Base-by-base conservation (phyloP, 2,888 invertebrate species). In the Idaea dimidiata region DNA sequence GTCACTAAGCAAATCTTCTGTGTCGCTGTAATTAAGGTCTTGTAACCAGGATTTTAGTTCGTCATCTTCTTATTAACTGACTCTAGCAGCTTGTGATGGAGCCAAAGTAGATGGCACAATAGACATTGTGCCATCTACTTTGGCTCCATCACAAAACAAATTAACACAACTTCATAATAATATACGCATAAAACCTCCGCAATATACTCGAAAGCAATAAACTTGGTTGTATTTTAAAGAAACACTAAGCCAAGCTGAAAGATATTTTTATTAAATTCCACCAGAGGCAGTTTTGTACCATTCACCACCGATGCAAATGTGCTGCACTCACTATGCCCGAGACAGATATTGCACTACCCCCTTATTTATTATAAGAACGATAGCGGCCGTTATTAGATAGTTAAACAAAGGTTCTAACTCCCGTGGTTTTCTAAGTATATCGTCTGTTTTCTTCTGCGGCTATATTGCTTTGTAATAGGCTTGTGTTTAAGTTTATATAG, bases 221-320 rank as follows among this genome's bases (percentile, higher is more conserved):
- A 79, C 75, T 73, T 66, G 61, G 70, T 72, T 71, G 73, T 85
- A 84, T 84, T 83, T 85, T 84, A 84, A 82, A 83, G 81, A 85
- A 86, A 86, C 84, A 81, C 83, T 80, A 79, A 78, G 79, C 78
- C 71, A 70, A 71, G 75, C 72, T 79, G 79, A 85, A 82, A 88
- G 85, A 89, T 89, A 88, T 89, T 91, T 89, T 89, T 91, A 91
- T 91, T 89, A 91, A 91, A 90, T 91, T 89, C 89, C 87, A 74
- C 72, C 71, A 72, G 84, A 87, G 89, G 88, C 89, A 81, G 87
- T 87, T 86, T 82, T 81, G 78, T 81, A 80, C 84, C 86, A 82
- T 85, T 82, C 79, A 81, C 80, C 82, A 80, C 86, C 83, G 77
- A 90, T 91, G 89, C 89, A 91, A 90, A 91, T 88, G 87, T 81